Base-by-base conservation (phyloP, 2,888 invertebrate genomes). In the Camponotus fellah region DNA sequence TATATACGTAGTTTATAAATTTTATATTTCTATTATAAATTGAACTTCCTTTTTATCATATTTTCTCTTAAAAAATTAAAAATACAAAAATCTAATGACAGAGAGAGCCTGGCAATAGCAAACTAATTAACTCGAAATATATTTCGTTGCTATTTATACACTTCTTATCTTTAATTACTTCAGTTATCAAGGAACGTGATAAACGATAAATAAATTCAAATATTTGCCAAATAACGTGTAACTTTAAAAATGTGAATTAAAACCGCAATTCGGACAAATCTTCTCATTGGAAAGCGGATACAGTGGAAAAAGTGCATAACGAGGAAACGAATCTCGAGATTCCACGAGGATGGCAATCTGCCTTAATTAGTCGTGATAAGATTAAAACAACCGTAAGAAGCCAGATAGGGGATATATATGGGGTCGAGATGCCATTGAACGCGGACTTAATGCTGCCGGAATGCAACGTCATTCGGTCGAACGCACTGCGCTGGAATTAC, bases 401-500 rank as follows among this genome's bases (percentile, higher is more conserved):
- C 43, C 17, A 56, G n/a, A 3, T 8, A 69, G 1, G 9, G 3
- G 12, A 4, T 2, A 37, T 21, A 21, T 1, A 37, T 4, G 14
- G 8, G 21, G 9, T 14, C 26, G 37, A 56, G 10, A 66, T 56
- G n/a, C n/a, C 26, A 56, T 43, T 56, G 66, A 56, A 75, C 17
- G 17, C n/a, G n/a, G 49, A 58, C 43, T 77, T 77, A 56, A 77
- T 43, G 49, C 64, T n/a, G 34, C 46, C 26, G 49, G 65, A 74
- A 82, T 46, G 58, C 43, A 21, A 53, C 43, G 53, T 56, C 12
- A 34, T 9, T 66, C 76, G 64, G 53, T 65, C 32, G 43, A 17
- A 74, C 40, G 62, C 17, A 62, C 60, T 40, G 26, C 8, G 43
- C 49, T 40, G 64, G 43, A 80, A 69, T 68, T 80, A 34, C 60